phyloP scores from a whole-genome alignment of 1,140 invertebrate species.

The Zelostemma sp. region DNA sequence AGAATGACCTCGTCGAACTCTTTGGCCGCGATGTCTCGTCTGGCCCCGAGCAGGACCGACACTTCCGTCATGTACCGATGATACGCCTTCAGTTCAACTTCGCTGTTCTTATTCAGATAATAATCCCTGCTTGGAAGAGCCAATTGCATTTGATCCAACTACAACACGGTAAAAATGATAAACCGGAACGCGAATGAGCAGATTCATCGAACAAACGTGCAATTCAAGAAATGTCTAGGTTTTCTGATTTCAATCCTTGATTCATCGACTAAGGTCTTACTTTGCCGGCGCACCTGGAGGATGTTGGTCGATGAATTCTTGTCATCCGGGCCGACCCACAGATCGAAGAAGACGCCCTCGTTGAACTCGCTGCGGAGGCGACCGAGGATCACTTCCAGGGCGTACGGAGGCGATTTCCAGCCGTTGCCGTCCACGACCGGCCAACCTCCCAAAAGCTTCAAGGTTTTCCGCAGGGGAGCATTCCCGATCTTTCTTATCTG shows the following conservation, averaged over 20 bases:
- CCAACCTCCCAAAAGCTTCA: conserved; percentile 81
- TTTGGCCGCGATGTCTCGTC: conserved; percentile 72
- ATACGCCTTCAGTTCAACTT: conserved; percentile 79
- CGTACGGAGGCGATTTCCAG: conserved; percentile 74
- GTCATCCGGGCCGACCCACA: conserved; percentile 88
- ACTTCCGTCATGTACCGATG: conserved; percentile 84
- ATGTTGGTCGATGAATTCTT: conserved; percentile 89
- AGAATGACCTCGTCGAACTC: conserved; percentile 80
- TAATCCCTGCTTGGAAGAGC: conserved; percentile 87
- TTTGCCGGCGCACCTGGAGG: conserved; percentile 79
- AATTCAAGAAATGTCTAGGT: too few relatives aligned
- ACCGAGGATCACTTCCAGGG: conserved; percentile 78
- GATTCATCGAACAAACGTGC: neutral
- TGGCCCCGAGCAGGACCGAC: conserved; percentile 80
- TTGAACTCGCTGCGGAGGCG: conserved; percentile 79
- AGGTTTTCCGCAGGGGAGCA: conserved; percentile 72
- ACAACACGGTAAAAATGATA: too few relatives aligned
- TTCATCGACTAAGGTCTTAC: conserved; percentile 61
- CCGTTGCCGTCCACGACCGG: conserved; percentile 75
- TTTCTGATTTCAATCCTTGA: conserved; percentile 23
- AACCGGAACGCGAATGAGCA: too few relatives aligned
- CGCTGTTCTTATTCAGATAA: conserved; percentile 80
- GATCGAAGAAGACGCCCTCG: conserved; percentile 81
- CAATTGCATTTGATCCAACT: conserved; percentile 86
- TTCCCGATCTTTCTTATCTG: conserved; percentile 81